phyloP scores from a whole-genome alignment of 2,888 invertebrate genomes.

The Melolontha melolontha region DNA sequence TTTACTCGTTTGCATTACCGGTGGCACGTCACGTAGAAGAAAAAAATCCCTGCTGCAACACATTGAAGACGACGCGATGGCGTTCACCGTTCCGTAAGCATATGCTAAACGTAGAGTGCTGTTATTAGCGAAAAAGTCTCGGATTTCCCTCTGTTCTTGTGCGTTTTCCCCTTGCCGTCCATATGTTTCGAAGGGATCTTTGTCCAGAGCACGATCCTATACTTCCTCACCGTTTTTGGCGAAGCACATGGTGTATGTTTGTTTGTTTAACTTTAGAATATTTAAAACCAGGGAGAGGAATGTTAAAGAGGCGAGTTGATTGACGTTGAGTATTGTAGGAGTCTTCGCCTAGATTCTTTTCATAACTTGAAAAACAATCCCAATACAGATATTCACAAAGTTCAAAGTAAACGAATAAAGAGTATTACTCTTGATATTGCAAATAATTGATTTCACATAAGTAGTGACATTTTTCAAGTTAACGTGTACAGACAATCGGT shows the following conservation, averaged over 20 bases:
- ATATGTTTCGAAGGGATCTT: slow-evolving; percentile 10
- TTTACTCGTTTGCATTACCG: slow-evolving; percentile 31
- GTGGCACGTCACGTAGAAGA: slow-evolving; percentile 6
- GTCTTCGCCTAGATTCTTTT: too few species aligned
- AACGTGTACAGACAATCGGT: too few species aligned
- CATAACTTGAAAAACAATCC: too few species aligned
- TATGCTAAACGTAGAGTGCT: slow-evolving; percentile 34
- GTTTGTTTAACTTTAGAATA: neutral
- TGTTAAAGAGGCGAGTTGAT: too few species aligned
- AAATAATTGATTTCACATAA: too few species aligned
- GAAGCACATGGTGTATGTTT: too few species aligned
- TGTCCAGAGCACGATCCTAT: slow-evolving; percentile 15
- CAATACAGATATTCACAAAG: too few species aligned
- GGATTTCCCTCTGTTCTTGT: slow-evolving; percentile 21
- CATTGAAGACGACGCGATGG: neutral
- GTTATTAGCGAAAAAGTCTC: slow-evolving; percentile 32
- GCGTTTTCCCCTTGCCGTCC: slow-evolving; percentile 8
- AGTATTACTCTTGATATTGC: too few species aligned
- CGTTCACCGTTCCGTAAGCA: slow-evolving; percentile 13
- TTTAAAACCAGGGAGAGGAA: neutral
- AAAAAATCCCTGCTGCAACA: slow-evolving; percentile 1
- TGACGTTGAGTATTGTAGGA: too few species aligned
- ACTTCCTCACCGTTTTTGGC: slow-evolving; percentile 29
- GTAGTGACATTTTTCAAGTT: too few species aligned
- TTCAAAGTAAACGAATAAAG: too few species aligned